Conservation (phyloP, 1,140 invertebrate species). For the Caerostris darwini region DNA sequence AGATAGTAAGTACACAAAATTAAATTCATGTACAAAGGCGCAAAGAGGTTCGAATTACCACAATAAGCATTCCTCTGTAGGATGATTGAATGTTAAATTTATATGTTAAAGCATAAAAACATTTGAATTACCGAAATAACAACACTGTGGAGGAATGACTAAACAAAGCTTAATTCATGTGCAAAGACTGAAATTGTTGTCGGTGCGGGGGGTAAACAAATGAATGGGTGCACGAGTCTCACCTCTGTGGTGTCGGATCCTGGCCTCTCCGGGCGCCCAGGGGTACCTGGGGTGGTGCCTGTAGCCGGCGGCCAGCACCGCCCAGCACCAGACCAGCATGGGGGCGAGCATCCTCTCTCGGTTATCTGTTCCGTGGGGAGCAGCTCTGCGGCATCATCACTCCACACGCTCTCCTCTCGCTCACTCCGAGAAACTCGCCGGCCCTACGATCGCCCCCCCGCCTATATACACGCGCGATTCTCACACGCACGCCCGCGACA, state of each 20-base stretch:
- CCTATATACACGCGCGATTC: background rate
- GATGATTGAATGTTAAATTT: too few species aligned
- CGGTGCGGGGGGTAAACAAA: background rate
- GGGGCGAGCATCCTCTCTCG: conserved; percentile 35
- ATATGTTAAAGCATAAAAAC: too few species aligned
- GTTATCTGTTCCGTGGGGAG: background rate
- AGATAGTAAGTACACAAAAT: too few species aligned
- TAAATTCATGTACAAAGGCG: too few species aligned
- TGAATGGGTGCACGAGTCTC: background rate
- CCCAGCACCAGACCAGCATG: conserved; percentile 62
- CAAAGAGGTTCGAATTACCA: too few species aligned
- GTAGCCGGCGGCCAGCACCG: conserved; percentile 63
- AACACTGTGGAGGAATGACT: too few species aligned
- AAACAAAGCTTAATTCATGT: too few species aligned
- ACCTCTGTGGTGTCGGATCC: conserved; percentile 75
- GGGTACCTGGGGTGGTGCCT: conserved; percentile 76
- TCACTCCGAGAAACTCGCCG: background rate
- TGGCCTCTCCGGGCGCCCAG: conserved; percentile 64
- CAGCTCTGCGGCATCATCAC: background rate
- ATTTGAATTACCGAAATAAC: too few species aligned
- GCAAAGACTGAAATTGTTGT: background rate
- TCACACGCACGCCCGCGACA: background rate
- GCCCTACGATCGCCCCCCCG: background rate
- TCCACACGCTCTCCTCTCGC: background rate
- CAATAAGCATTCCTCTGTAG: too few species aligned